Base-by-base conservation (phyloP, 92 coral and sea anemone genomes). In the Palythoa caribaeorum region DNA sequence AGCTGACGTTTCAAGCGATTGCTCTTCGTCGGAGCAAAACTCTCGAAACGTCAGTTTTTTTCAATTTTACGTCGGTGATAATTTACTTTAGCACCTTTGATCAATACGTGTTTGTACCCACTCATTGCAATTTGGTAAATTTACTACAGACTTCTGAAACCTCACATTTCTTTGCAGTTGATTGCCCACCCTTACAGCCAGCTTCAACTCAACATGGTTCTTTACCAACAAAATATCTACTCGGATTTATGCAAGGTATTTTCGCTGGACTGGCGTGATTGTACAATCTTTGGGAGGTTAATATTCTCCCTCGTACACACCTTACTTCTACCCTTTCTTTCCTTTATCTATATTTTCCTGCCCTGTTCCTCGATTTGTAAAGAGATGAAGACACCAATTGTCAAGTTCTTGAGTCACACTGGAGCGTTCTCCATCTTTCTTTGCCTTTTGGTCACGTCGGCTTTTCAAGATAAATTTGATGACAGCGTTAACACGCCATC, bases 141-240 rank as follows among this genome's bases (percentile, higher is more conserved):
- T 28, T 28, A 28, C 28, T 28, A 28, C 28, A 28, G 28, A 28
- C 28, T 28, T 28, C 28, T 28, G 28, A 28, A 28, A 28, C 28
- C 28, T 28, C 28, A 28, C 28, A 28, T 28, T 28, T 28, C 28
- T 28, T 35, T 85, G 11, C 85, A 92, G 95, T 52, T 92, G 36
- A 92, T 92, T 13, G 95, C 95, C 20, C 92, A 92, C 51, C 90
- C 94, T 7, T 87, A 89, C 81, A 89, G 94, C 76, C 94, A 89
- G 78, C 87, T 92, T 10, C 89, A 89, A 16, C 89, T 89, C 52
- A 89, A 92, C 80, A 83, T 85, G 83, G 86, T 92, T 12, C 28
- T 92, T 11, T 90, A 92, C 87, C 79, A 79, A 17, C 28, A 60
- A 39, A 59, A 78, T 59, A 89, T 92, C 66, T 88, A 87, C 78